phyloP scores from a whole-genome alignment of 2,888 invertebrate genomes.

The Synanthedon andrenaeformis region DNA sequence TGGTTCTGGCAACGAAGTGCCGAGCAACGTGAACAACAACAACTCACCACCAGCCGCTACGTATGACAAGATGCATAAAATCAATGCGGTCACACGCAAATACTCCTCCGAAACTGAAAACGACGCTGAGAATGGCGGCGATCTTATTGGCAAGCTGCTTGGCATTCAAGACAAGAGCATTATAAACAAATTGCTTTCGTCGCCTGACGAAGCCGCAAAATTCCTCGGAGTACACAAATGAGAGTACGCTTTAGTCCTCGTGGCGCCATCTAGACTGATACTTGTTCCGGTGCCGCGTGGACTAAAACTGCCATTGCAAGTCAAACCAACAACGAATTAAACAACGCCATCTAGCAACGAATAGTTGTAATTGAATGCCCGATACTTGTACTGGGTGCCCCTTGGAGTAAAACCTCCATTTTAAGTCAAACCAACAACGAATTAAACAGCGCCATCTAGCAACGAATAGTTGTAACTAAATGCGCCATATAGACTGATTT shows the following conservation, averaged over 20 bases:
- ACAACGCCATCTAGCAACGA: constrained; percentile 44
- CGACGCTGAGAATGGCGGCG: constrained; percentile 72
- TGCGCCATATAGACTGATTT: constrained; percentile 33
- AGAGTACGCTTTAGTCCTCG: constrained; percentile 68
- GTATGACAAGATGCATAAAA: constrained; percentile 66
- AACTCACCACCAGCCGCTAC: constrained; percentile 68
- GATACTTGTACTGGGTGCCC: constrained; percentile 54
- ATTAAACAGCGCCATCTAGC: constrained; percentile 39
- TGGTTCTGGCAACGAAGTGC: constrained; percentile 56
- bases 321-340: constrained; percentile 17
- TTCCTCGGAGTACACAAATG: constrained; percentile 85
- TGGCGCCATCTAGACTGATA: constrained; percentile 57
- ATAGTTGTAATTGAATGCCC: constrained; percentile 15
- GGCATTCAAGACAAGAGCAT: constrained; percentile 88
- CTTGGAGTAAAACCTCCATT: constrained; percentile 51
- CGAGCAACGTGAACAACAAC: constrained; percentile 65
- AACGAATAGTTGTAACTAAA: constrained; percentile 25
- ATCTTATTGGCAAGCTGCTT: constrained; percentile 89
- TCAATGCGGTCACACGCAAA: constrained; percentile 59
- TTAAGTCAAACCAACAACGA: constrained; percentile 17
- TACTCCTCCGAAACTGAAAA: constrained; percentile 63
- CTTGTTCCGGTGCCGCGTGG: constrained; percentile 61
- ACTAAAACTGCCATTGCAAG: constrained; percentile 41
- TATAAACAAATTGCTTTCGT: constrained; percentile 85
- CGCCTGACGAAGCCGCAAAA: constrained; percentile 88